Conservation (phyloP, 2,797 vertebrate genomes). For the Anguilla megastoma region DNA sequence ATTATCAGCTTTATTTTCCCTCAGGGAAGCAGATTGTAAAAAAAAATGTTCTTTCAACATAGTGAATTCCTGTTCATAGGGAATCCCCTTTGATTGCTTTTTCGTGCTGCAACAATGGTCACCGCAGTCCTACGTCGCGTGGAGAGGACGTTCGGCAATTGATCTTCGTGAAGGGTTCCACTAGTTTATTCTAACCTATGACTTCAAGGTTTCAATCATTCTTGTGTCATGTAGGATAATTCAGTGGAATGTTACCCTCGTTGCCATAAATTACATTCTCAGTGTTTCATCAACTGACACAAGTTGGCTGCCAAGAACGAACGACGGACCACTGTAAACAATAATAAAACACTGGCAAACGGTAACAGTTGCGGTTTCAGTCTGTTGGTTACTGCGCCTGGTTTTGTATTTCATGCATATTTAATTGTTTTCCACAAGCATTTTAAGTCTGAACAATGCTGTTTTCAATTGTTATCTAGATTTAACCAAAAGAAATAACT, state of each 20-base stretch:
- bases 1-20: not conserved
- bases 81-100: constrained; percentile 42
- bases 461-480: not conserved
- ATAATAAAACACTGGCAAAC: constrained; percentile 1
- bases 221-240: not conserved
- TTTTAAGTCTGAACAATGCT: not conserved
- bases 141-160: constrained; percentile 28
- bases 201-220: constrained; percentile 15
- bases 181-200: constrained; percentile 21
- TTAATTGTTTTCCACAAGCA: constrained; percentile 1
- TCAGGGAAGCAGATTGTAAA: not conserved
- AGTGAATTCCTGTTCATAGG: constrained; percentile 24
- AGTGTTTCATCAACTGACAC: constrained; percentile 1
- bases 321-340: constrained; percentile 8
- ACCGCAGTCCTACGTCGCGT: constrained; percentile 15
- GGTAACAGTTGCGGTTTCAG: constrained; percentile 26
- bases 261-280: constrained; percentile 19
- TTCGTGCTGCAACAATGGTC: constrained; percentile 8
- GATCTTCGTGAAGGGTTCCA: constrained; percentile 32
- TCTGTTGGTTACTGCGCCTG: not conserved
- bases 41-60: not conserved
- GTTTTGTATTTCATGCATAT: constrained; percentile 15
- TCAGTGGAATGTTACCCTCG: constrained; percentile 1
- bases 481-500: not conserved
- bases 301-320: constrained; percentile 15